A percentile compares a stretch with the other conserved stretches of the same genome.
These are phyloP conservation scores for Scaptomyza hsui DNA, from an alignment of 1,140 invertebrate species.

Conservation along the genomic window DNA sequence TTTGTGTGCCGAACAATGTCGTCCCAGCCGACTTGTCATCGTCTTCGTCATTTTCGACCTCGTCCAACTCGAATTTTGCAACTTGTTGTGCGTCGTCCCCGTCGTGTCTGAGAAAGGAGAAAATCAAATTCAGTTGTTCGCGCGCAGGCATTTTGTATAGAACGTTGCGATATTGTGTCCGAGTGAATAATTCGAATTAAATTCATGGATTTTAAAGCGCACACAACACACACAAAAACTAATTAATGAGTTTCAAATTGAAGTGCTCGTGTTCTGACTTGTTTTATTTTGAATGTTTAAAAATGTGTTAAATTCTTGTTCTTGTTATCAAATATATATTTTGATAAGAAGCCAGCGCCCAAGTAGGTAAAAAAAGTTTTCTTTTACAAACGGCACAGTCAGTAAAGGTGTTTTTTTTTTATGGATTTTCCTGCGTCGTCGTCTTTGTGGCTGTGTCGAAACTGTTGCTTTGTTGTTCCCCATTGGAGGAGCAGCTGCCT, in stretches of 20 bases:
- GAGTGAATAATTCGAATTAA: slow-evolving; percentile 16
- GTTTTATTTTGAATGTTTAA: not conserved
- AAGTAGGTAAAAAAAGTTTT: slow-evolving; percentile 37
- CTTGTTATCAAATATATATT: slow-evolving; percentile 9
- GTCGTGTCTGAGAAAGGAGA: slow-evolving; percentile 31
- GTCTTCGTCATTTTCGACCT: slow-evolving; percentile 21
- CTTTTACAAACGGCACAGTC: slow-evolving; percentile 17
- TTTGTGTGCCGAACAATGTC: slow-evolving; percentile 30
- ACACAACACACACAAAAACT: slow-evolving; percentile 37
- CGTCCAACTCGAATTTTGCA: slow-evolving; percentile 29
- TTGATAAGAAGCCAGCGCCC: slow-evolving; percentile 35
- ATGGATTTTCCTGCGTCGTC: slow-evolving; percentile 47
- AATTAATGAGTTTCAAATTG: slow-evolving; percentile 10
- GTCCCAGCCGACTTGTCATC: slow-evolving; percentile 7
- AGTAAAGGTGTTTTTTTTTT: slow-evolving; percentile 48
- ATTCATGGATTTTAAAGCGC: slow-evolving; percentile 32
- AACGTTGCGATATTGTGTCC: slow-evolving; percentile 32
- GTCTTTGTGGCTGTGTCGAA: slow-evolving; percentile 36
- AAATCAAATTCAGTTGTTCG: slow-evolving; percentile 75
- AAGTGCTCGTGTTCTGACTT: not conserved
- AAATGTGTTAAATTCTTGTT: slow-evolving; percentile 2
- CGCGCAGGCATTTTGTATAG: slow-evolving; percentile 62
- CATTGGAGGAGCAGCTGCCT: slow-evolving; percentile 11
- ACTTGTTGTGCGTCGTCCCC: slow-evolving; percentile 25
- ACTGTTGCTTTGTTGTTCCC: slow-evolving; percentile 50